Evolutionary conservation across 1,140 invertebrate species (phyloP).

Genomic region (Danaus plexippus): DNA sequence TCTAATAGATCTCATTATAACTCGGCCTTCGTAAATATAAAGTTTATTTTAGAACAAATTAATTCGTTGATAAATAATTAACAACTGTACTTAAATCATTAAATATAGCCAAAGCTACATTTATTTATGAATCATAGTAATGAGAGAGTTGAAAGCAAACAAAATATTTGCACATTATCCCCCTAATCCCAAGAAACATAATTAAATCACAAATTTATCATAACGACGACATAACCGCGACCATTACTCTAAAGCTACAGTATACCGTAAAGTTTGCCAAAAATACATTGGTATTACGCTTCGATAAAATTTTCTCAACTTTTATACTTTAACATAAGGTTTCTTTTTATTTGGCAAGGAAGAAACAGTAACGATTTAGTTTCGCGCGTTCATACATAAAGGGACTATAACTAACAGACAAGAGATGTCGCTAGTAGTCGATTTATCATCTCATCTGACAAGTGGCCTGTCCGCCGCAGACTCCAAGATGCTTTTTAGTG

Average conservation of each 20-base stretch:
- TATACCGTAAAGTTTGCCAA: constrained; percentile 32
- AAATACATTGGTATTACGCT: constrained; percentile 5
- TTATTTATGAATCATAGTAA: too few relatives aligned
- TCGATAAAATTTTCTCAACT: background rate
- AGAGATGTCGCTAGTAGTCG: constrained; percentile 48
- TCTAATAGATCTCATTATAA: too few relatives aligned
- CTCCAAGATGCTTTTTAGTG: too few relatives aligned
- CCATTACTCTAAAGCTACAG: constrained; percentile 42
- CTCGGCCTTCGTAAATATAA: too few relatives aligned
- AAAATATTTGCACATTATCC: constrained; percentile 19
- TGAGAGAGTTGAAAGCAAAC: constrained; percentile 9
- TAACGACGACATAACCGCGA: constrained; percentile 52
- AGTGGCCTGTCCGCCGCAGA: constrained; percentile 46
- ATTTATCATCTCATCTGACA: constrained; percentile 64
- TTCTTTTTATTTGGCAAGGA: constrained; percentile 6
- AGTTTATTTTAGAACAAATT: too few relatives aligned
- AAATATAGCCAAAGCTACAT: too few relatives aligned
- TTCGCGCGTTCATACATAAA: constrained; percentile 40
- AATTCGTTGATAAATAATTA: too few relatives aligned
- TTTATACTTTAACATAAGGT: constrained; percentile 11
- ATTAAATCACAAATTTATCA: constrained; percentile 63
- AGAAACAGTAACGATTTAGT: constrained; percentile 7
- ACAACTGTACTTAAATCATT: too few relatives aligned
- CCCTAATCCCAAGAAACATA: constrained; percentile 35
- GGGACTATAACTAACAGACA: constrained; percentile 58